Evolutionary conservation across 2,113 vertebrate species (phyloP).

Genomic region (Fulmarus glacialis): DNA sequence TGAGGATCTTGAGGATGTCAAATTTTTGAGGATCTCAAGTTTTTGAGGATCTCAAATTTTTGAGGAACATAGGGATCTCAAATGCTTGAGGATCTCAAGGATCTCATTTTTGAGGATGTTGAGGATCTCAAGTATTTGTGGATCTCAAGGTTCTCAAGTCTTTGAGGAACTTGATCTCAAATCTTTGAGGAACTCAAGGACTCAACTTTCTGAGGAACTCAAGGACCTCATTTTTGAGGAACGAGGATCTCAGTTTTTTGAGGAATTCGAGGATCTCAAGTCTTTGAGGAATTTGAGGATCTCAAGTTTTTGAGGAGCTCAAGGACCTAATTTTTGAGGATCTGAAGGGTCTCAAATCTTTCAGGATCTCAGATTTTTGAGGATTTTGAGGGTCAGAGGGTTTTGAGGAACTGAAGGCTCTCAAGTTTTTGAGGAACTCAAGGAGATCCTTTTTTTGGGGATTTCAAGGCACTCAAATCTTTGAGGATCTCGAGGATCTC

Average conservation of each 20-base stretch:
- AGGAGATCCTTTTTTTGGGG: too few species aligned
- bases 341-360: background rate
- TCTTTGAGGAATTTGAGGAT: too few species aligned
- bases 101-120: background rate
- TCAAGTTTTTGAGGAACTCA: background rate
- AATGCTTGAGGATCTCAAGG: background rate
- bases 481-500: background rate
- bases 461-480: background rate
- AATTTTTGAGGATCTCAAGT: background rate
- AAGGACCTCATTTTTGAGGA: background rate
- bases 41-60: background rate
- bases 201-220: background rate
- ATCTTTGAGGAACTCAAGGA: background rate
- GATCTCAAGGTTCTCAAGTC: background rate
- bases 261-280: too few species aligned
- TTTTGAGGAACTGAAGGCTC: background rate
- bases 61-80: too few species aligned
- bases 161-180: background rate
- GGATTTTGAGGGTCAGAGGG: background rate
- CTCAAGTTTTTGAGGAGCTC: background rate
- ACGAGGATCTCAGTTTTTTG: too few species aligned
- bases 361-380: background rate
- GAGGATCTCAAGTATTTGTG: too few species aligned
- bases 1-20: background rate
- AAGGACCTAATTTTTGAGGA: background rate